These are phyloP conservation scores for Notolepis coatsorum DNA, from an alignment of 2,797 vertebrate species.

Conservation along the genomic window DNA sequence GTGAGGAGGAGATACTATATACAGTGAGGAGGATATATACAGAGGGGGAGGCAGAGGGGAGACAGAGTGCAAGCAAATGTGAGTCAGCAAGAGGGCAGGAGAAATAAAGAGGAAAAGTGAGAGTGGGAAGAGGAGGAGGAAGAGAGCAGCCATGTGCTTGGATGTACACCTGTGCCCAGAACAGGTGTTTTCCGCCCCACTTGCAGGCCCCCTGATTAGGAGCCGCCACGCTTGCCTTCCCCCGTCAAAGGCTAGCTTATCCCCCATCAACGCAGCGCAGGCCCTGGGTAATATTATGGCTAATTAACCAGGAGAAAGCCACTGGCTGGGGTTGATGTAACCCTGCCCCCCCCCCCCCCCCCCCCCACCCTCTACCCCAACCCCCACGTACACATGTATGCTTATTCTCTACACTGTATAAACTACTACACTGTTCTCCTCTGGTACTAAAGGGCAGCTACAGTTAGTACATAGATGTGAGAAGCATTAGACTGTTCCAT, in stretches of 20 bases:
- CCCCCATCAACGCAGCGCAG: conserved; percentile 66
- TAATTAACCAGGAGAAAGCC: conserved; percentile 71
- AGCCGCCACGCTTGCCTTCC: conserved; percentile 71
- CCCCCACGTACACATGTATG: conserved; percentile 26
- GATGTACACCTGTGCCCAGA: conserved; percentile 73
- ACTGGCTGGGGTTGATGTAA: conserved; percentile 48
- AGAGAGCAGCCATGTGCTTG: conserved; percentile 57
- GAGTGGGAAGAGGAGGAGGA: conserved; percentile 3
- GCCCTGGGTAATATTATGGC: conserved; percentile 61
- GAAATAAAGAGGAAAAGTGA: background rate
- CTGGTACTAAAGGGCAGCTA: too few relatives aligned
- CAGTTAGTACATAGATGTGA: too few relatives aligned
- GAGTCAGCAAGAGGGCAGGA: conserved; percentile 34
- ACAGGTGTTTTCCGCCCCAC: conserved; percentile 80
- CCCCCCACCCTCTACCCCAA: conserved; percentile 11
- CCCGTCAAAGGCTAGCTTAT: conserved; percentile 68
- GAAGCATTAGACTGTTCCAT: background rate
- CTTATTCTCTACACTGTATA: conserved; percentile 2
- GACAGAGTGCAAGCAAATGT: conserved; percentile 45
- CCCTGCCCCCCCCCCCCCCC: conserved; percentile 19
- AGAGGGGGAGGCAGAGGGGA: conserved; percentile 21
- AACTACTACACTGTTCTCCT: background rate
- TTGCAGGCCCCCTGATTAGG: conserved; percentile 75
- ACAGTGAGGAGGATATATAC: background rate
- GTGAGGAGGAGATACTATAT: too few relatives aligned